These are phyloP conservation scores for Leuciscus idus DNA, from an alignment of 2,113 vertebrate genomes.

Conservation along the genomic window DNA sequence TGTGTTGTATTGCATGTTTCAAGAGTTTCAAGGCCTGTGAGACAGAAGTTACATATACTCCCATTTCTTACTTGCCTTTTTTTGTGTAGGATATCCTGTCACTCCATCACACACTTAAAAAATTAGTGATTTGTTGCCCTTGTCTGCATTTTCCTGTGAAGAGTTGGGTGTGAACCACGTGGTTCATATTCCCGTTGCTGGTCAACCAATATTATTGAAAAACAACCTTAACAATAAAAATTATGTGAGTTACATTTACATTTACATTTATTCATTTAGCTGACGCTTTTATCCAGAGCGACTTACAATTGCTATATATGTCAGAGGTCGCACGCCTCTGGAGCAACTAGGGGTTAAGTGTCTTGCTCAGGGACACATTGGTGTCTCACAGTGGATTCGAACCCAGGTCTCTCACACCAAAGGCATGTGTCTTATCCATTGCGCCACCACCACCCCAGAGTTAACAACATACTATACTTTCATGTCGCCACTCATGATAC, in stretches of 20 bases:
- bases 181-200: slow-evolving; percentile 32
- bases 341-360: too few relatives aligned
- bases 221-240: not conserved
- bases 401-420: too few relatives aligned
- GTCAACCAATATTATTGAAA: not conserved
- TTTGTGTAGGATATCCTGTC: slow-evolving; percentile 52
- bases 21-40: slow-evolving; percentile 35
- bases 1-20: slow-evolving; percentile 27
- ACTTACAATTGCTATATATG: too few relatives aligned
- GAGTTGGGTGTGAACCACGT: slow-evolving; percentile 28
- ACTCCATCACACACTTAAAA: not conserved
- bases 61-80: slow-evolving; percentile 42
- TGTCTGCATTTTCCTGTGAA: slow-evolving; percentile 42
- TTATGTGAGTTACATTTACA: too few relatives aligned
- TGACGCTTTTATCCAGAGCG: too few relatives aligned
- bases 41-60: not conserved
- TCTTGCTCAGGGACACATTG: too few relatives aligned
- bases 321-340: too few relatives aligned
- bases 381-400: too few relatives aligned
- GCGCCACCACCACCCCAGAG: too few relatives aligned
- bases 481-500: too few relatives aligned
- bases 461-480: not conserved
- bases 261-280: too few relatives aligned
- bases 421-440: too few relatives aligned
- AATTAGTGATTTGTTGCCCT: slow-evolving; percentile 37